Conservation (phyloP, 2,888 invertebrate genomes). For the Phytoseiulus persimilis region DNA sequence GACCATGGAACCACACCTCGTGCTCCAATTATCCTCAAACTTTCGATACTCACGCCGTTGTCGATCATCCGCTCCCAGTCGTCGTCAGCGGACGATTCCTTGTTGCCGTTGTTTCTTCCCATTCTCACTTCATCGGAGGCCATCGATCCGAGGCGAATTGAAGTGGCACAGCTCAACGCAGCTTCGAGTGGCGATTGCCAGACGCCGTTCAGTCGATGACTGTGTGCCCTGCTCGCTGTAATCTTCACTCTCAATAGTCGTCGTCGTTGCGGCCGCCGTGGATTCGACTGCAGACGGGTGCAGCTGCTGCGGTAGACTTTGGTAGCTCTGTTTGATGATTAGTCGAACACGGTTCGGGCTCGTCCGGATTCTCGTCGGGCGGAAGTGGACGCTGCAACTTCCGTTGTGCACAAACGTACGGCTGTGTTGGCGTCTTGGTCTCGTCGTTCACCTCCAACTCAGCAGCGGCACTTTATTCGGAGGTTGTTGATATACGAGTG, state of each 20-base stretch:
- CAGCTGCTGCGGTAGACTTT: background rate
- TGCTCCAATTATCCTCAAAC: background rate
- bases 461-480: background rate
- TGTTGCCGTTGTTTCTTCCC: background rate
- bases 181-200: background rate
- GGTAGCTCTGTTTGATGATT: background rate
- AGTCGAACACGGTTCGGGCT: background rate
- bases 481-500: background rate
- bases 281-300: background rate
- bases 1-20: background rate
- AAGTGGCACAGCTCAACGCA: background rate
- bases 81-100: background rate
- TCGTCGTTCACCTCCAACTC: background rate
- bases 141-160: too few relatives aligned
- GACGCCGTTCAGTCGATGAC: background rate
- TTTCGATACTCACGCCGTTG: background rate
- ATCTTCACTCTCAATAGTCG: background rate
- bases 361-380: background rate
- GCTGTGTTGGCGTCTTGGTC: background rate
- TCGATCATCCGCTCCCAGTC: background rate
- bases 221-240: background rate
- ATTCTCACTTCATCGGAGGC: background rate
- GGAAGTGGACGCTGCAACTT: background rate
- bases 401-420: background rate
- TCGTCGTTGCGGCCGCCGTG: background rate